These are phyloP conservation scores for Lasius fuliginosus DNA, from an alignment of 2,888 invertebrate species.

Conservation along the genomic window DNA sequence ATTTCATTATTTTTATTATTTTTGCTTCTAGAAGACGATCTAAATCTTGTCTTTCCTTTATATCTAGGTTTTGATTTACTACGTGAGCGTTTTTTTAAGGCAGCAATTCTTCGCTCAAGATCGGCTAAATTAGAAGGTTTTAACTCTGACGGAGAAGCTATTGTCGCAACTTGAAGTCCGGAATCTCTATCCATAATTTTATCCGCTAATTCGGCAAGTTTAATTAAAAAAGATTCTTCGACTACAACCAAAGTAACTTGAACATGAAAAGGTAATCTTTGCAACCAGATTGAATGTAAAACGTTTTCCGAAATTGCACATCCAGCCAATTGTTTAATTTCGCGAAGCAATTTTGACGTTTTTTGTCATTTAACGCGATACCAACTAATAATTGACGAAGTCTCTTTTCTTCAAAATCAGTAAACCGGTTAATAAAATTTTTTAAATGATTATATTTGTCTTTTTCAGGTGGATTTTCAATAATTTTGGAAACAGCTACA, in stretches of 20 bases:
- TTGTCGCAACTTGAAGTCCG: neutral
- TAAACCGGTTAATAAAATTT: neutral
- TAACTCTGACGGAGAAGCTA: no score
- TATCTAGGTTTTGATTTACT: no score
- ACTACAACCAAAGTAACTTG: constrained; percentile 5
- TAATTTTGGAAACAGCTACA: no score
- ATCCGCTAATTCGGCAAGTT: neutral
- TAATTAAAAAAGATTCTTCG: neutral
- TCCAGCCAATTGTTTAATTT: constrained; percentile 23
- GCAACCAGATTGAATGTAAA: constrained; percentile 21
- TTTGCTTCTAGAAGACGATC: no score
- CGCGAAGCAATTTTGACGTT: constrained; percentile 22
- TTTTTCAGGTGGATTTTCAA: neutral
- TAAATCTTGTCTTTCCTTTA: no score
- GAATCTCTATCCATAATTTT: neutral
- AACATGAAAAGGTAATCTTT: neutral
- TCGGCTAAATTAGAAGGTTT: no score
- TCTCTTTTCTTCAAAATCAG: neutral
- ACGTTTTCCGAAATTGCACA: neutral
- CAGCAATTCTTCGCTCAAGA: no score
- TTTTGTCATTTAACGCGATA: neutral
- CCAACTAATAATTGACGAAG: neutral
- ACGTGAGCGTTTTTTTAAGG: no score
- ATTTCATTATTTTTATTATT: no score
- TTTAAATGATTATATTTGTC: constrained; percentile 2